These are phyloP conservation scores for Mimas tiliae DNA, from an alignment of 2,888 invertebrate genomes.

Conservation along the genomic window DNA sequence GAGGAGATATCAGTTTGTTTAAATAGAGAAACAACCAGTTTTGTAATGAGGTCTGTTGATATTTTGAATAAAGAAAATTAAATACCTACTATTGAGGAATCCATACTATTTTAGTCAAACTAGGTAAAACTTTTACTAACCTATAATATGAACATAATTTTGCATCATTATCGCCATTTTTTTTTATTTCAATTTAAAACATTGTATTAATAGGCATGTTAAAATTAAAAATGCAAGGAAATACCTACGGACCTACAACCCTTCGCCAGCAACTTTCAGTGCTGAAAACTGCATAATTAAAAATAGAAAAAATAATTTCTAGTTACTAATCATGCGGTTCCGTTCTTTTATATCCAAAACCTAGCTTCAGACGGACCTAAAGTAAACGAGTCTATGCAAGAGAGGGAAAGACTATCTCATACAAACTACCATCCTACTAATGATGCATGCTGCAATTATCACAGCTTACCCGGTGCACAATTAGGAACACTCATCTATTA, in stretches of 20 bases:
- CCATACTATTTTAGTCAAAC: no score
- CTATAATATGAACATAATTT: no score
- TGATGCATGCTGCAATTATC: conserved; percentile 65
- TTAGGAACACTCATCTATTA: conserved; percentile 60
- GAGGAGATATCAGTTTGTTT: no score
- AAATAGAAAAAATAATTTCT: conserved; percentile 23
- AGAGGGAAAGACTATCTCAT: conserved; percentile 21
- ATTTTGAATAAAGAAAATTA: no score
- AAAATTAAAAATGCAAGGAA: no score
- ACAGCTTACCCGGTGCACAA: conserved; percentile 52
- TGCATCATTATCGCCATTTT: no score
- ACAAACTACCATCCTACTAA: conserved; percentile 44
- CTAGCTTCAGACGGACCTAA: conserved; percentile 16
- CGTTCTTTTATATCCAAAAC: conserved; percentile 19
- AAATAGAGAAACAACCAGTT: no score
- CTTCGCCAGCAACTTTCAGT: not conserved
- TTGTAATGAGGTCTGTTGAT: no score
- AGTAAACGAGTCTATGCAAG: conserved; percentile 8
- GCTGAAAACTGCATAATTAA: conserved; percentile 15
- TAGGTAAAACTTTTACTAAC: no score
- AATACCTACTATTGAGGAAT: no score
- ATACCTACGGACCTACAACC: not conserved
- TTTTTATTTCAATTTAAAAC: no score
- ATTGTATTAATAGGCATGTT: no score
- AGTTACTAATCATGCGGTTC: conserved; percentile 23